A percentile compares a stretch with the other conserved stretches of the same genome.
Conservation (phyloP, 2,113 vertebrate species). For the Epinephelus fuscoguttatus region DNA sequence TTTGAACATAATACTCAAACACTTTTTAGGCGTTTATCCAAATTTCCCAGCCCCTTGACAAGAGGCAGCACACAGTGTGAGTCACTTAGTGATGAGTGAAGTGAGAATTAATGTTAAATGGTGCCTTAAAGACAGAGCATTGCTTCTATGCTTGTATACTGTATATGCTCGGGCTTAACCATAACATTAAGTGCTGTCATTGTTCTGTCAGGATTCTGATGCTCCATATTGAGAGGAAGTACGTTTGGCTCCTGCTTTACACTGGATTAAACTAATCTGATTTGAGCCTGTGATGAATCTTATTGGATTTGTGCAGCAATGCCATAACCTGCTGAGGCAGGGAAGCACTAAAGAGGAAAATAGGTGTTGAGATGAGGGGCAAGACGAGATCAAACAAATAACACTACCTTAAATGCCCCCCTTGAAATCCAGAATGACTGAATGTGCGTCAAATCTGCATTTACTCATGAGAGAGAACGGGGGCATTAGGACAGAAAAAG, state of each 20-base stretch:
- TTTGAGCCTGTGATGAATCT: slow-evolving; percentile 70
- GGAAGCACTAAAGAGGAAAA: slow-evolving; percentile 32
- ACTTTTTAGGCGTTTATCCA: slow-evolving; percentile 9
- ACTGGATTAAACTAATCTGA: slow-evolving; percentile 72
- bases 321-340: slow-evolving; percentile 27
- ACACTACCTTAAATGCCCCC: slow-evolving; percentile 40
- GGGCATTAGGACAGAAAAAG: slow-evolving; percentile 48
- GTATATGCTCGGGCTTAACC: slow-evolving; percentile 5
- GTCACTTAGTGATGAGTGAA: background rate
- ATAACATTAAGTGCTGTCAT: slow-evolving; percentile 29
- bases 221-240: slow-evolving; percentile 28
- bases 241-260: slow-evolving; percentile 53
- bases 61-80: background rate
- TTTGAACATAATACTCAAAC: slow-evolving; percentile 31
- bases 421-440: slow-evolving; percentile 40
- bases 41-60: slow-evolving; percentile 2
- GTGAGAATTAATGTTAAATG: background rate
- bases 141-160: background rate
- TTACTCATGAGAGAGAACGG: slow-evolving; percentile 44
- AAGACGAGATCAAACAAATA: slow-evolving; percentile 56
- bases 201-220: slow-evolving; percentile 32
- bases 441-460: slow-evolving; percentile 46
- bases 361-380: slow-evolving; percentile 50
- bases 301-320: slow-evolving; percentile 66
- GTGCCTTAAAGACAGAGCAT: slow-evolving; percentile 14